Base-by-base conservation (phyloP, 2,888 invertebrate genomes). In the Theodoxus fluviatilis region DNA sequence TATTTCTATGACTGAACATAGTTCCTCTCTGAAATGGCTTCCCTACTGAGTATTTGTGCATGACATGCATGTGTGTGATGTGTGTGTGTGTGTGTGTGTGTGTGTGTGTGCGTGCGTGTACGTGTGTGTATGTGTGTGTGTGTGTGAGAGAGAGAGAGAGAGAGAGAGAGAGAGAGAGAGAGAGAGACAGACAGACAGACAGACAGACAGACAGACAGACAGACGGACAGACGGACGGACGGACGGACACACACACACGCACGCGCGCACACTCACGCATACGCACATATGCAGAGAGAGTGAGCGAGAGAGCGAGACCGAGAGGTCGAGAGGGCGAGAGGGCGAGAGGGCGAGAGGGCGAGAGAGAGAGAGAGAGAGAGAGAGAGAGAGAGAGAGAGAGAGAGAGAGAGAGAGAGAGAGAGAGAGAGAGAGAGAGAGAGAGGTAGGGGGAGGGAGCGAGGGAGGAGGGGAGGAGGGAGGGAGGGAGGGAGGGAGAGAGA, bases 401-500 rank as follows among this genome's bases (percentile, higher is more conserved):
- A 25, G 59, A 18, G 28, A 25, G 59, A 25, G 59, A 25, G 28
- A 25, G 59, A 25, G 59, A 25, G 28, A 25, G 59, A 12, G 59
- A 25, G 28, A 25, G 59, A 12, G 59, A 25, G 28, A 25, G 59
- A 25, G 59, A 25, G 28, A 25, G 59, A 25, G 59, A 31, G 63
- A 33, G 63, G 35, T 31, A 63, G 63, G 35, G 63, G 35, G 35
- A 63, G 63, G 35, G 63, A 63, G 63, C 31, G 63, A 63, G 63
- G 33, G 63, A 37, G 63, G 33, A 33, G 33, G 22, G 22, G n/a
- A 28, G 15, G 33, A 18, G 33, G n/a, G 33, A 18, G 59, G 15
- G 59, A 25, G 37, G 22, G 63, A 33, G 63, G 28, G 38, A 35
- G 38, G 9, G 63, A 15, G 38, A 9, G 38, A 9, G 63, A 15